phyloP scores from a whole-genome alignment of 2,113 vertebrate species.

The Oreotrochilus melanogaster region DNA sequence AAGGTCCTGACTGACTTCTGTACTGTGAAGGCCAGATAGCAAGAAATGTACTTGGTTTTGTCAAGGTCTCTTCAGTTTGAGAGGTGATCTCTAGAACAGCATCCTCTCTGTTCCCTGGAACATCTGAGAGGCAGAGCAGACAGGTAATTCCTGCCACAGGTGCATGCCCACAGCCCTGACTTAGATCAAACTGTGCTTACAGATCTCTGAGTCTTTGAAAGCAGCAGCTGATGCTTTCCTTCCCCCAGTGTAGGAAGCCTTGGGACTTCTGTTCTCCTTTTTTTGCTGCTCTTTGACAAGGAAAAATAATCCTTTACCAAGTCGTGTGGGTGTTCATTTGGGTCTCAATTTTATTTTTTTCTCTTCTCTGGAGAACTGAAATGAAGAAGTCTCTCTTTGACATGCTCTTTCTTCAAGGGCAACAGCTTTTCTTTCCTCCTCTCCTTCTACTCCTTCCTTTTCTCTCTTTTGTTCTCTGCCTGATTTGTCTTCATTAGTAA shows the following conservation, averaged over 20 bases:
- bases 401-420: neutral
- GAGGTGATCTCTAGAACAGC: neutral
- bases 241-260: neutral
- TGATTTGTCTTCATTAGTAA: neutral
- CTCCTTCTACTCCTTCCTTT: neutral
- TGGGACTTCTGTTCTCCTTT: neutral
- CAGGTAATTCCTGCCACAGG: neutral
- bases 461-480: neutral
- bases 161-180: neutral
- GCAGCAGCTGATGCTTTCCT: neutral
- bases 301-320: neutral
- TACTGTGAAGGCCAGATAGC: neutral
- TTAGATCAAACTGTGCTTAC: neutral
- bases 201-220: neutral
- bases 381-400: neutral
- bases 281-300: neutral
- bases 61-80: neutral
- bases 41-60: neutral
- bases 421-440: neutral
- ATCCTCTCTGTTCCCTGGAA: neutral
- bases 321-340: neutral
- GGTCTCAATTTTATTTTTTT: neutral
- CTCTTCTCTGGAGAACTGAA: neutral
- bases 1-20: neutral
- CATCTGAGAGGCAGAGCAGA: neutral